Evolutionary conservation across 2,113 vertebrate species (phyloP).

Genomic region (Prolemur simus): DNA sequence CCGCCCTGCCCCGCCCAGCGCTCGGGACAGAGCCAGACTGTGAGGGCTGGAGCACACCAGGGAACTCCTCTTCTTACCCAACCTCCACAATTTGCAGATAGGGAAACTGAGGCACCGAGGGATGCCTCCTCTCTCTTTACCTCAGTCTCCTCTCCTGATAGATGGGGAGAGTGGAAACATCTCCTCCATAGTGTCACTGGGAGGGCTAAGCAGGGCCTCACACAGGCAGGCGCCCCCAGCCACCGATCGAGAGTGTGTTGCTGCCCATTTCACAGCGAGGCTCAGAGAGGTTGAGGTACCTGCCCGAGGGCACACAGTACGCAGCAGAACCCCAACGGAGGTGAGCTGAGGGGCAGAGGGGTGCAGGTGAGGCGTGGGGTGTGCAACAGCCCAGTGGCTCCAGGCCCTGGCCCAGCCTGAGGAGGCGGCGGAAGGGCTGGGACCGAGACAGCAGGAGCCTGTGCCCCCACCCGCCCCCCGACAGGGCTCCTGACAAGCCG

Average conservation of each 20-base stretch:
- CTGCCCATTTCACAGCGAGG: neutral
- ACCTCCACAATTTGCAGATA: neutral
- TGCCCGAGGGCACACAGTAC: no score
- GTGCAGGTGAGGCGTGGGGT: neutral
- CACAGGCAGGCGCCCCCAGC: neutral
- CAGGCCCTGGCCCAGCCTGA: neutral
- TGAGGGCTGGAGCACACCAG: accelerated
- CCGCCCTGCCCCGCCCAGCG: neutral
- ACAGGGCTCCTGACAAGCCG: neutral
- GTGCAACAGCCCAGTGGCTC: neutral
- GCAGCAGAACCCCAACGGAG: neutral
- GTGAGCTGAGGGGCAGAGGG: neutral
- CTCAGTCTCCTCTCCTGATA: neutral
- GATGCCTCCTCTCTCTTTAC: neutral
- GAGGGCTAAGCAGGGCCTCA: neutral
- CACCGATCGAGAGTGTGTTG: accelerated
- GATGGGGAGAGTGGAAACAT: neutral
- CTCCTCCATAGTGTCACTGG: neutral
- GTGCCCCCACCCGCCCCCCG: neutral
- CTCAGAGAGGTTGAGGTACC: neutral
- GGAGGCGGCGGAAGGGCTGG: neutral
- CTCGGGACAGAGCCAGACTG: neutral
- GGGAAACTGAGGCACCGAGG: neutral
- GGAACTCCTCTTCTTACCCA: neutral
- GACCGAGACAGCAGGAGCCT: neutral